Evolutionary conservation across 2,797 vertebrate genomes (phyloP), one percentile per base, ranked within the genome.

Genomic region (Emys orbicularis): DNA sequence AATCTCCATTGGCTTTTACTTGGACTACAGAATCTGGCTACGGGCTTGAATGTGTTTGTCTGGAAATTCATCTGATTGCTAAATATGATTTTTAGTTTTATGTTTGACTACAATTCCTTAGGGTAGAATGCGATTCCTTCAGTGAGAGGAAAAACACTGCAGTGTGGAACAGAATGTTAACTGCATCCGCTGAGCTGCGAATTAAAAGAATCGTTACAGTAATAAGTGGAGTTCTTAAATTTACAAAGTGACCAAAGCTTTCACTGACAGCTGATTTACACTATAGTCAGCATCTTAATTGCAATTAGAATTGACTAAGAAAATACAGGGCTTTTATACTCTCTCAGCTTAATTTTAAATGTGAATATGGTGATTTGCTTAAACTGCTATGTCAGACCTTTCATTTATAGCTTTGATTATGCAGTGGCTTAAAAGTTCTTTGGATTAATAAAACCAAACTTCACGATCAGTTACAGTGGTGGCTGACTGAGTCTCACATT

Each of bases 211-310:
- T 47, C 0, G 13, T 89, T 89, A 83, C 21, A 84, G 41, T 89
- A 92, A n/a, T 89, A 89, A 90, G 41, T 82, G 59, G 15, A 59
- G 6, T 91, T 56, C n/a, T 83, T 89, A 87, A 84, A 86, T 83
- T 53, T 5, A 19, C 9, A 74, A 37, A 37, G 34, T 82, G 47
- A 21, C 16, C 41, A 87, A 47, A 86, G 25, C 29, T 83, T 85
- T 88, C 89, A 57, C 50, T 84, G 44, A 49, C 27, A 89, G 80
- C 23, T 74, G 83, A 41, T 34, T 94, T 3, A 2, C 80, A 79
- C 5, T 88, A 0, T 37, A 29, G 41, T 59, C 65, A 89, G 52
- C 18, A 4, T 53, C 59, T 53, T 90, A 86, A 74, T 88, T 3
- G 4, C 65, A 85, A 23, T 90, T 96, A 47, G 16, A 84, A 12